These are phyloP conservation scores for Linepithema humile DNA, from an alignment of 1,140 invertebrate genomes.

Conservation along the genomic window DNA sequence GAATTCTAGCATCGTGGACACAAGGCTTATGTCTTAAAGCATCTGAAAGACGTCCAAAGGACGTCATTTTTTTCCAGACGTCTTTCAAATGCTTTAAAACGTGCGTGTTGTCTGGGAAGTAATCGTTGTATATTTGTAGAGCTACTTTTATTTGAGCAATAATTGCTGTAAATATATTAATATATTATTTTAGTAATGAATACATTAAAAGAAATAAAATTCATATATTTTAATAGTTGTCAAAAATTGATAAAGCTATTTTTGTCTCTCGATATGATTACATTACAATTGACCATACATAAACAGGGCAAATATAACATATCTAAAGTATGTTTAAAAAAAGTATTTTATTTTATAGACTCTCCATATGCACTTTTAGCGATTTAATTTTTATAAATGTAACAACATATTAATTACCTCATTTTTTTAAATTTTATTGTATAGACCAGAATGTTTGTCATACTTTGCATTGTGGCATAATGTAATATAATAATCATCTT, in stretches of 20 bases:
- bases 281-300: background rate
- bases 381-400: slow-evolving; percentile 59
- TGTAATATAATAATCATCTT: background rate
- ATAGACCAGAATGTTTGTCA: slow-evolving; percentile 24
- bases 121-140: no score
- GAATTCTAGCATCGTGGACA: no score
- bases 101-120: no score
- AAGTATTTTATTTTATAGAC: slow-evolving; percentile 56
- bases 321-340: slow-evolving; percentile 54
- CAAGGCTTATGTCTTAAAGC: no score
- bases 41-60: no score
- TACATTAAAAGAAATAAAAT: background rate
- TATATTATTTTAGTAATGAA: no score
- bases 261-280: background rate
- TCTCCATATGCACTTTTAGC: background rate
- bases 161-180: no score
- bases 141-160: no score
- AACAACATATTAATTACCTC: slow-evolving; percentile 62
- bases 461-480: background rate
- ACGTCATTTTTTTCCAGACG: no score
- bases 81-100: no score
- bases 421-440: slow-evolving; percentile 15
- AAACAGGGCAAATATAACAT: background rate
- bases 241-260: background rate
- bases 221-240: no score